A percentile compares a stretch with the other conserved stretches of the same genome.
Evolutionary conservation across 2,797 vertebrate species (phyloP).

Genomic region (Ptychadena robeensis): DNA sequence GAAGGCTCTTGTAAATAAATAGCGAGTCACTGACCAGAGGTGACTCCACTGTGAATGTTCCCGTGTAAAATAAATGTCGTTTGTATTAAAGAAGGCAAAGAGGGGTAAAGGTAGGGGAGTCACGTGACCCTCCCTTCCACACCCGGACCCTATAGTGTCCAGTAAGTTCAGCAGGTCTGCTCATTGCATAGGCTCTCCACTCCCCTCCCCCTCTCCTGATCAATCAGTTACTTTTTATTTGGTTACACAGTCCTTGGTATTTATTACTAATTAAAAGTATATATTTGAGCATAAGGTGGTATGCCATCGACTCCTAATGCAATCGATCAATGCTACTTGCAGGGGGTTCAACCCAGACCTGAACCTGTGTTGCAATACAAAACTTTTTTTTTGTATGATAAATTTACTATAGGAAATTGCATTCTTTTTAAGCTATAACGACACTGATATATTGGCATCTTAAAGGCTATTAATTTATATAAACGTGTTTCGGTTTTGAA

Average conservation of each 20-base stretch:
- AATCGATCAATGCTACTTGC: conserved; percentile 64
- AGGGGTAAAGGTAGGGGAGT: conserved; percentile 16
- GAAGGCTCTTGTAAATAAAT: conserved; percentile 87
- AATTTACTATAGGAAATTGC: conserved; percentile 77
- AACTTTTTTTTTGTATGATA: conserved; percentile 83
- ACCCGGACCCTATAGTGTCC: conserved; percentile 26
- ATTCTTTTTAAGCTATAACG: conserved; percentile 76
- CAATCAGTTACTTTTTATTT: conserved; percentile 13
- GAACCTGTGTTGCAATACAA: conserved; percentile 74
- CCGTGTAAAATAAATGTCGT: conserved; percentile 83
- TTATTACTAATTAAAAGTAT: conserved; percentile 73
- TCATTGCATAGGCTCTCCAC: background rate
- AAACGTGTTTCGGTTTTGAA: conserved; percentile 82
- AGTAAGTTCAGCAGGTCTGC: background rate
- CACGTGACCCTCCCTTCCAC: conserved; percentile 60
- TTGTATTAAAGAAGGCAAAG: conserved; percentile 65
- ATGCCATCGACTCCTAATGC: conserved; percentile 4
- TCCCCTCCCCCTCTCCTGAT: background rate
- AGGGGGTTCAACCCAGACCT: conserved; percentile 70
- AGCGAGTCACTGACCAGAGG: conserved; percentile 84
- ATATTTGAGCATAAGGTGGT: conserved; percentile 41
- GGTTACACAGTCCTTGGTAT: conserved; percentile 70
- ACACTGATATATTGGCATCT: conserved; percentile 76
- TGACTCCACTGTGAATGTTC: conserved; percentile 89
- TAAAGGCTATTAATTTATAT: conserved; percentile 87